Evolutionary conservation across 35 echinoderm and acorn worm species (phyloP), one percentile per base, ranked within the genome.

Genomic region (Acanthaster planci): DNA sequence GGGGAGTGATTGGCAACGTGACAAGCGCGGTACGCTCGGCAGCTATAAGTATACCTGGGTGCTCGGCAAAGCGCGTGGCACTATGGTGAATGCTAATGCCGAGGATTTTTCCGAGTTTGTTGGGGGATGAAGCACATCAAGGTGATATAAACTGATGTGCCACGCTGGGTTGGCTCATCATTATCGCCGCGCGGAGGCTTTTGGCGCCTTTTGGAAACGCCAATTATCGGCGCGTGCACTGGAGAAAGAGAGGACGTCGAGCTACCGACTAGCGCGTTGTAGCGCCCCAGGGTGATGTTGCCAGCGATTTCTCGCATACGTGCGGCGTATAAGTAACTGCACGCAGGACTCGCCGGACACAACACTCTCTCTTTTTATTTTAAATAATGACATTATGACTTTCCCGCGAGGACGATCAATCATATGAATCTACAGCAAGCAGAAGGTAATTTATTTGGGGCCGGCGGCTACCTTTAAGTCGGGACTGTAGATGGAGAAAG

Each of bases 361-460:
- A 34, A 72, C 64, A 31, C 64, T 47, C 23, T 2, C 30, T 59
- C 30, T 72, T 72, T 72, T 19, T 29, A 26, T 72, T 14, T 72
- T 27, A 72, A 72, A 72, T 72, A 72, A 72, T 36, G 64, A 72
- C 64, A 72, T 72, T 72, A 72, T 34, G 64, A 31, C 64, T 72
- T 34, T 72, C 64, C 64, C 64, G 64, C 64, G 64, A 72, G 64
- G 22, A 26, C 64, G 64, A 72, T 72, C 64, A 72, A 72, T 72
- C 64, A 72, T 72, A 72, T 12, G 23, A 72, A 34, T 72, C 26
- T 72, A 72, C 64, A 72, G 64, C 64, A 72, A 72, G 64, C 64
- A 72, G 64, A 72, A 72, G 64, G 64, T 72, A 72, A 72, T 72
- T 72, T 72, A 72, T 72, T 72, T 72, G 64, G 64, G 64, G 64